phyloP scores from a whole-genome alignment of 2,113 vertebrate species.

The Geococcyx californianus region DNA sequence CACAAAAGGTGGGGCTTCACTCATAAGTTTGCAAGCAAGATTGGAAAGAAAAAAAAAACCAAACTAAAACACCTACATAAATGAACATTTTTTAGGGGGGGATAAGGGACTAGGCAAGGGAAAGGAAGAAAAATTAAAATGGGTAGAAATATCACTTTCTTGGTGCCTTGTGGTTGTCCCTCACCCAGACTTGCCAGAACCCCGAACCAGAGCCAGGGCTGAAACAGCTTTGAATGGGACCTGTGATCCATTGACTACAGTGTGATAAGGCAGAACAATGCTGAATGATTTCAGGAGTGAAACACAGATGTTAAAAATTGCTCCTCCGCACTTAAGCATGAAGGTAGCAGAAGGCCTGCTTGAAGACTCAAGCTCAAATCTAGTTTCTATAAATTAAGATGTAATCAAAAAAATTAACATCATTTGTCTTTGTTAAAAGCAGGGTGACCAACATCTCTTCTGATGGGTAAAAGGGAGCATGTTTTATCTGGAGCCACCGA shows the following conservation, averaged over 20 bases:
- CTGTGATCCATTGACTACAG: not conserved
- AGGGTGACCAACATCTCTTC: not conserved
- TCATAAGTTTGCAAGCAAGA: not conserved
- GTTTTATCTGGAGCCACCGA: not conserved
- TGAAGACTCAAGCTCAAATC: not conserved
- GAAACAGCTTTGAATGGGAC: not conserved
- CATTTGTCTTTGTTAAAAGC: not conserved
- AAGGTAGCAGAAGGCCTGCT: not conserved
- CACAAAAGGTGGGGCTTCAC: not conserved
- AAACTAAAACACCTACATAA: not conserved
- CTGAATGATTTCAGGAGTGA: not conserved
- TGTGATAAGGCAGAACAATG: not conserved
- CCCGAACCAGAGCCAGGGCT: not conserved
- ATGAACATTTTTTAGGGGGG: not conserved
- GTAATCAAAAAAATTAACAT: not conserved
- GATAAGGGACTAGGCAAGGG: not conserved
- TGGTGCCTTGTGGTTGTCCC: not conserved
- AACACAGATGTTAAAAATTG: not conserved
- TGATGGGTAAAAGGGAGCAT: rapidly evolving
- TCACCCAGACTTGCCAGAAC: not conserved
- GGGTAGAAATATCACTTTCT: not conserved
- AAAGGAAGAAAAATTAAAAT: not conserved
- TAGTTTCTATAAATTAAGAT: not conserved
- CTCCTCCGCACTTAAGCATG: not conserved
- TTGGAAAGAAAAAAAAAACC: not conserved